phyloP scores from a whole-genome alignment of 2,888 invertebrate genomes.

The Acheta domesticus region DNA sequence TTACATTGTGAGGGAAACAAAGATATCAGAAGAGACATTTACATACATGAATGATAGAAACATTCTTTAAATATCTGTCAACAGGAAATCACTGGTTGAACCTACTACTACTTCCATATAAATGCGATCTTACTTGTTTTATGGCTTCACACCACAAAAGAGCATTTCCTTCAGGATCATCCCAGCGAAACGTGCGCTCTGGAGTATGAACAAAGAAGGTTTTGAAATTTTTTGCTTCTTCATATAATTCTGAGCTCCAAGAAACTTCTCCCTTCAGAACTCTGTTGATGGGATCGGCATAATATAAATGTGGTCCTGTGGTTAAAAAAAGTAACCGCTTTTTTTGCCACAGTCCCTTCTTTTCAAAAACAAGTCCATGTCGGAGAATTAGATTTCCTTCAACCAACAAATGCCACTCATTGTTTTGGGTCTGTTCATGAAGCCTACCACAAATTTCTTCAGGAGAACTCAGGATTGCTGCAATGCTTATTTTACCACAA shows the following conservation, averaged over 20 bases:
- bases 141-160: not conserved
- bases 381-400: not conserved
- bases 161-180: not conserved
- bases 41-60: too few species aligned
- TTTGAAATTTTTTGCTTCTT: not conserved
- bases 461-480: not conserved
- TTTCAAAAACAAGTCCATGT: not conserved
- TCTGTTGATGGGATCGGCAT: not conserved
- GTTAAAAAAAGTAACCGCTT: not conserved
- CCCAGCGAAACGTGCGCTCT: not conserved
- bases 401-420: not conserved
- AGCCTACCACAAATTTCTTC: not conserved
- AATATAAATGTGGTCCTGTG: not conserved
- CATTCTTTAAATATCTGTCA: too few species aligned
- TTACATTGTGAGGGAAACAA: too few species aligned
- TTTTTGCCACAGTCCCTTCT: not conserved
- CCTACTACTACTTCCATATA: not conserved
- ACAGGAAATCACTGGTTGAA: too few species aligned
- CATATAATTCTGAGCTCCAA: not conserved
- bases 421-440: not conserved
- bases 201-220: not conserved
- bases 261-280: not conserved
- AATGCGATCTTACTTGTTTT: not conserved
- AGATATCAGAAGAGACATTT: too few species aligned
- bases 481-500: not conserved